phyloP scores from a whole-genome alignment of 2,113 vertebrate genomes.

The Platichthys flesus region DNA sequence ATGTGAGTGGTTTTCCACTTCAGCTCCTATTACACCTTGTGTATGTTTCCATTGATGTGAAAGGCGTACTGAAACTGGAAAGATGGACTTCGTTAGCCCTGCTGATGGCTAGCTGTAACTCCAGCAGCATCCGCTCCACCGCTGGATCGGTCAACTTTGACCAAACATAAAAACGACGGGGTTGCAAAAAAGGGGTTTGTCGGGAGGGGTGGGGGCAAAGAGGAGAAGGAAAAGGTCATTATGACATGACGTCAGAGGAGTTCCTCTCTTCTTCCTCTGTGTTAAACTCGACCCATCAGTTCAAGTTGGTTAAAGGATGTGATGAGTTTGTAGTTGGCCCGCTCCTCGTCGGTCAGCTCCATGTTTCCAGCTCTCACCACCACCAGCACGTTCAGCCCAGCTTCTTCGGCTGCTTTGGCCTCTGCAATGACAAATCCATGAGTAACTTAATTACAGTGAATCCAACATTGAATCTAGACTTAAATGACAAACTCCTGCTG shows the following conservation, averaged over 20 bases:
- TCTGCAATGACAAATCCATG: conserved; percentile 78
- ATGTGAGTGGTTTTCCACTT: conserved; percentile 5
- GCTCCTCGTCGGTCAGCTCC: conserved; percentile 93
- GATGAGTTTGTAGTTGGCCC: conserved; percentile 87
- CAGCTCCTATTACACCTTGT: background rate
- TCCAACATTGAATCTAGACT: background rate
- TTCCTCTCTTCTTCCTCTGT: background rate
- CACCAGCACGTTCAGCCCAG: conserved; percentile 87
- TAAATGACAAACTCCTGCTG: too few species aligned
- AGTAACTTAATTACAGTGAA: background rate
- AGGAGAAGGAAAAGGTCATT: conserved; percentile 9
- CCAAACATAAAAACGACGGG: conserved; percentile 19
- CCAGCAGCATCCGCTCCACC: conserved; percentile 12
- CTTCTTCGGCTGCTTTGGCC: conserved; percentile 92
- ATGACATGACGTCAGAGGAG: conserved; percentile 12
- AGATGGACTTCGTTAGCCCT: background rate
- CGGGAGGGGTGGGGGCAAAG: background rate
- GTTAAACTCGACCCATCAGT: conserved; percentile 82
- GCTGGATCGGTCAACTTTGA: background rate
- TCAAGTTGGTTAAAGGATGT: conserved; percentile 90
- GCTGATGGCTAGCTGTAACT: background rate
- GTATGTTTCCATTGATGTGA: background rate
- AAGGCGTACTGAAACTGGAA: background rate
- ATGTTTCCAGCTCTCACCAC: conserved; percentile 93
- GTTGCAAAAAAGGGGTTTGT: conserved; percentile 2